Base-by-base conservation (phyloP, 2,797 vertebrate species). In the Microchirus variegatus region DNA sequence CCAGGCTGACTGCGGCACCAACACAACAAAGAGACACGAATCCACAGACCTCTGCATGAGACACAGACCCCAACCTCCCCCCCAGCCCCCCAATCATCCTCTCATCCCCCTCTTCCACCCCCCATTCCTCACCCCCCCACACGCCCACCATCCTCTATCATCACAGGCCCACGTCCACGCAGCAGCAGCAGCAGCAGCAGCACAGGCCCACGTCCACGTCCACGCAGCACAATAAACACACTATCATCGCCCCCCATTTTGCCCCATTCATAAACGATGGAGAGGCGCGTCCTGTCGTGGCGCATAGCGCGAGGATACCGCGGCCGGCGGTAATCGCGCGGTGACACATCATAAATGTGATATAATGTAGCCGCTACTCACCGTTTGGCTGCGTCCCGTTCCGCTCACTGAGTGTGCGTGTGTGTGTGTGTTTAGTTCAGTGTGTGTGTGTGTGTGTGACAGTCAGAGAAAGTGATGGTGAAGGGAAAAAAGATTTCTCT, bases 1-100 rank as follows among this genome's bases (percentile, higher is more conserved):
- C 64, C 81, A 83, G 87, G 79, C 74, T 56, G 86, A 89, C 87
- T 90, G 87, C 90, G 87, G 88, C 90, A 89, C 72, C 86, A 83
- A 79, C 81, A 85, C 63, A 89, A 91, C 88, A 90, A 91, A 91
- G 90, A 85, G 77, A 85, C 78, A 73, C 64, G 75, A 74, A 77
- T 73, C 59, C 84, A 84, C 73, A 59, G 75, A 82, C 10, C 83
- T 52, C 83, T 58, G 82, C 79, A 71, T 70, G 73, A 78, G 60
- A 63, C 63, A 46, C 47, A 59, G 53, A 55, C 3, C 5, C n/a
- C n/a, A n/a, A 62, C 48, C 22, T 19, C 5, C 41, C 15, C 18
- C 13, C 17, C 16, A 3, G 16, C 3, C 15, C 2, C 22, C 19
- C 19, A 22, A 22, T 22, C 22, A 22, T 22, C 22, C 22, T 22